Evolutionary conservation across 1,140 invertebrate species (phyloP).

Genomic region (Halictus rubicundus): DNA sequence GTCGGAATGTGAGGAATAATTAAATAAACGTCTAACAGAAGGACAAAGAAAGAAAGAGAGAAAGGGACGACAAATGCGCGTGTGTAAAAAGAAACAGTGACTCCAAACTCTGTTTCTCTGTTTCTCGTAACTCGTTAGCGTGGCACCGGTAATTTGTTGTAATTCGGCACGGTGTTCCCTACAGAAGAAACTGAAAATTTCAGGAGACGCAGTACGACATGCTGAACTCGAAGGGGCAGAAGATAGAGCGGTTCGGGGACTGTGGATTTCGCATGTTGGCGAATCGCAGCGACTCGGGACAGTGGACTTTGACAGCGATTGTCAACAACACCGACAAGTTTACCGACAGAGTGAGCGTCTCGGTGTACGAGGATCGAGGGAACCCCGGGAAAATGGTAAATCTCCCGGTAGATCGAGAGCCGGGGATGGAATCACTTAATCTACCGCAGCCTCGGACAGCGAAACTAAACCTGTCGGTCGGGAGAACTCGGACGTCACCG

Average conservation of each 20-base stretch:
- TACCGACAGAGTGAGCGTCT: neutral
- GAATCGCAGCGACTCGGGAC: neutral
- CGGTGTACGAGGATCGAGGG: neutral
- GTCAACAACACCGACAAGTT: neutral
- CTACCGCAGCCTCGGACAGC: neutral
- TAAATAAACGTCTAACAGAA: too few species aligned
- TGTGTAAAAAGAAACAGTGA: too few species aligned
- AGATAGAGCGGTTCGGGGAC: too few species aligned
- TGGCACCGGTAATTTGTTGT: too few species aligned
- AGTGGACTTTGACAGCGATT: neutral
- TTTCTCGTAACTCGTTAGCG: too few species aligned
- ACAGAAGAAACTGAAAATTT: neutral
- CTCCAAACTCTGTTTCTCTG: too few species aligned
- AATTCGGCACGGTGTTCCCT: neutral
- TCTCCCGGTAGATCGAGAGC: neutral
- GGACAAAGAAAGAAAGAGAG: too few species aligned
- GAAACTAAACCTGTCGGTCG: neutral
- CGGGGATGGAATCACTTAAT: slow-evolving; percentile 14
- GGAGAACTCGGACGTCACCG: slow-evolving; percentile 32
- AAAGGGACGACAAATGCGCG: too few species aligned
- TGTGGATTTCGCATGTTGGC: slow-evolving; percentile 57
- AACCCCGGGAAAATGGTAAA: neutral
- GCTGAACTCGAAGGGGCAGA: too few species aligned
- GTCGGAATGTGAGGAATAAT: too few species aligned
- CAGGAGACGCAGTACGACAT: slow-evolving; percentile 2